These are phyloP conservation scores for Hippoglossus hippoglossus DNA, from an alignment of 2,797 vertebrate species.

Conservation along the genomic window DNA sequence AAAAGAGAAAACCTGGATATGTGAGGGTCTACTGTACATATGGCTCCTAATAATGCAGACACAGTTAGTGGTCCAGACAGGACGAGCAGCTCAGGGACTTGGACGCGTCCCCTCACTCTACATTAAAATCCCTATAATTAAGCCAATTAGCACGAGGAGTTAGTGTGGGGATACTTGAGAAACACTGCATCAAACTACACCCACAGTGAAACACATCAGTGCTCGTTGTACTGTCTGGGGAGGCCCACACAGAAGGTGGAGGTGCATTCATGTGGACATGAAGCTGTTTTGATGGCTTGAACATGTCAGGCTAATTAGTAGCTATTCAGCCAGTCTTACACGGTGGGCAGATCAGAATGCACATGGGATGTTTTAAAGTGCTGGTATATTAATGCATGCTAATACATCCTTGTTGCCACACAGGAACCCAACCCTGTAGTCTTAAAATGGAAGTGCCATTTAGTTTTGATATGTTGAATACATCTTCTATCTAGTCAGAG, in stretches of 20 bases:
- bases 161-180: slow-evolving; percentile 37
- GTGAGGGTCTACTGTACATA: not conserved
- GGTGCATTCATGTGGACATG: slow-evolving; percentile 29
- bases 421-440: not conserved
- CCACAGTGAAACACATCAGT: slow-evolving; percentile 31
- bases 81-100: slow-evolving; percentile 36
- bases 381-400: not conserved
- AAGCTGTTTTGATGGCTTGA: slow-evolving; percentile 35
- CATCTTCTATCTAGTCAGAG: not conserved
- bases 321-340: slow-evolving; percentile 14
- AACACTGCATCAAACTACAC: slow-evolving; percentile 44
- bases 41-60: slow-evolving; percentile 18
- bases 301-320: slow-evolving; percentile 55
- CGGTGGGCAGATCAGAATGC: slow-evolving; percentile 6
- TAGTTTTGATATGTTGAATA: not conserved
- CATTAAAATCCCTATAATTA: slow-evolving; percentile 61
- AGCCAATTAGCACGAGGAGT: slow-evolving; percentile 63
- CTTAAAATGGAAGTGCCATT: not conserved
- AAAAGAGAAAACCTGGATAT: not conserved
- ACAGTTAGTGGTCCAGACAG: slow-evolving; percentile 25
- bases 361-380: slow-evolving; percentile 6
- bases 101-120: slow-evolving; percentile 30
- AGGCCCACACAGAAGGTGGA: slow-evolving; percentile 55
- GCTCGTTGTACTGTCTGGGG: slow-evolving; percentile 40
- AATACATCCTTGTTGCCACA: not conserved